A percentile compares a stretch with the other conserved stretches of the same genome.
These are phyloP conservation scores for Chaetoderma sp. DNA, from an alignment of 2,888 invertebrate species.

Conservation along the genomic window DNA sequence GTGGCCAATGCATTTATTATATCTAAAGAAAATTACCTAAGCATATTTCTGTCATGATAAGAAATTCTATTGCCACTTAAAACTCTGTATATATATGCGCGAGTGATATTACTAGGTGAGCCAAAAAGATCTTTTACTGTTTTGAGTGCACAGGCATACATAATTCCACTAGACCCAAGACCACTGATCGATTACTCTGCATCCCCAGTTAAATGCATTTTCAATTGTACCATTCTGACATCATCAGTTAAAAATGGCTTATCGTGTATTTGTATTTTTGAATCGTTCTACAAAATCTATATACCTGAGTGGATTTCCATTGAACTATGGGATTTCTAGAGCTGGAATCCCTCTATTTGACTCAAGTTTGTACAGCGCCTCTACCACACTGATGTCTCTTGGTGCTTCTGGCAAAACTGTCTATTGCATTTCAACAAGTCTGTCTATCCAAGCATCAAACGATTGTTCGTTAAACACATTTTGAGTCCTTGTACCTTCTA, in stretches of 20 bases:
- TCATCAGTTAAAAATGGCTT: constrained; percentile 14
- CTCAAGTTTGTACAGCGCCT: not conserved
- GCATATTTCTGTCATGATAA: not conserved
- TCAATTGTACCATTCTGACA: constrained; percentile 12
- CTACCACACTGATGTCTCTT: not conserved
- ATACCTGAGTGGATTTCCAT: constrained; percentile 7
- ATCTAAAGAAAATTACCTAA: constrained; percentile 10
- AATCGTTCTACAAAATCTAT: constrained; percentile 19
- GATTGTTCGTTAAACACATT: too few relatives aligned
- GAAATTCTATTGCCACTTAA: not conserved
- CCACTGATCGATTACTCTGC: not conserved
- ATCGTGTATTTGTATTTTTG: constrained; percentile 13
- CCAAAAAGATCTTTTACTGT: constrained; percentile 18
- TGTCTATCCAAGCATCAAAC: constrained; percentile 4
- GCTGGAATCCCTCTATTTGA: not conserved
- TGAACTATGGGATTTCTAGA: not conserved
- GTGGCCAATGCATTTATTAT: constrained; percentile 9
- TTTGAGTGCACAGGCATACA: constrained; percentile 20
- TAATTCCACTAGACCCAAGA: constrained; percentile 4
- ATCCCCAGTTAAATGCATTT: constrained; percentile 6
- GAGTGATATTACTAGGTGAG: not conserved
- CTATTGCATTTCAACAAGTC: not conserved
- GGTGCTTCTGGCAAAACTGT: too few relatives aligned
- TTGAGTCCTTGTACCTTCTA: too few relatives aligned
- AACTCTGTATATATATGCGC: constrained; percentile 11